phyloP scores from a whole-genome alignment of 2,797 vertebrate species.

The Ptychobarbus kaznakovi region DNA sequence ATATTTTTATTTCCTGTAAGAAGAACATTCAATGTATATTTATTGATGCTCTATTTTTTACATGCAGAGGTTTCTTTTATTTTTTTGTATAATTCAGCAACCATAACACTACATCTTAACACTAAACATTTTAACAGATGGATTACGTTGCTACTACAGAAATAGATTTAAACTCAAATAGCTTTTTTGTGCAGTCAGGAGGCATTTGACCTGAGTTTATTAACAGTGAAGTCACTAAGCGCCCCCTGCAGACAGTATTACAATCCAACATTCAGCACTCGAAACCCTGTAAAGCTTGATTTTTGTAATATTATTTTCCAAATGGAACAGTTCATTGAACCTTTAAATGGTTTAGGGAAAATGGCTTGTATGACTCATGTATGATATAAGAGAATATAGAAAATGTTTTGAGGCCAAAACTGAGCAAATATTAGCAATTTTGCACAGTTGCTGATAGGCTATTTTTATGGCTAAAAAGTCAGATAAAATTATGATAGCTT shows the following conservation, averaged over 20 bases:
- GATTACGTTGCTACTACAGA: neutral
- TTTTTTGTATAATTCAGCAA: neutral
- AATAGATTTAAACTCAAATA: neutral
- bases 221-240: slow-evolving; percentile 2
- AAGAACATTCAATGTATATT: neutral
- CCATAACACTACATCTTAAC: slow-evolving; percentile 1
- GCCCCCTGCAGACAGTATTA: slow-evolving; percentile 1
- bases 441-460: neutral
- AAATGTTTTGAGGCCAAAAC: neutral
- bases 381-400: neutral
- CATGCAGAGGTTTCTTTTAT: neutral
- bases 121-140: neutral
- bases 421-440: neutral
- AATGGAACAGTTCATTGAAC: neutral
- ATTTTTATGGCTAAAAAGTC: neutral
- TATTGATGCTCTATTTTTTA: neutral
- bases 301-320: too few relatives aligned
- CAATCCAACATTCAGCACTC: neutral
- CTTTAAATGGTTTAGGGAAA: neutral
- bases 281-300: neutral
- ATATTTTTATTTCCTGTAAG: neutral
- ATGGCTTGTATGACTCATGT: neutral
- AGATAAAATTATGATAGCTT: neutral
- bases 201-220: neutral
- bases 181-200: neutral